Evolutionary conservation across 2,797 vertebrate species (phyloP).

Genomic region (Apodemus agrarius): DNA sequence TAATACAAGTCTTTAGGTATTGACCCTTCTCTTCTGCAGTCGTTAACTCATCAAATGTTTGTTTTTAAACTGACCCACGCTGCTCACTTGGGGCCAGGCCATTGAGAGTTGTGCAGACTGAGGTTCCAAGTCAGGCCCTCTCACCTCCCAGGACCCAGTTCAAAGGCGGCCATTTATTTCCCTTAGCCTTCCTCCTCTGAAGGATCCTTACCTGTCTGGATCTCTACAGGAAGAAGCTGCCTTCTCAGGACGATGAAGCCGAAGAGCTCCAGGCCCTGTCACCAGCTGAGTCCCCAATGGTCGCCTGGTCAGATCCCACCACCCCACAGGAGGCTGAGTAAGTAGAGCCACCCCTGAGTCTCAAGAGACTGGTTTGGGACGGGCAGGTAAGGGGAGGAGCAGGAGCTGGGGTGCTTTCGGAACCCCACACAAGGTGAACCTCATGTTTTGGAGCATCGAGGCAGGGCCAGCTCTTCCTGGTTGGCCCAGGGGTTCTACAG

Average conservation of each 20-base stretch:
- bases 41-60: not conserved
- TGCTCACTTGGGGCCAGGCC: not conserved
- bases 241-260: slow-evolving; percentile 80
- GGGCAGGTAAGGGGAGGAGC: too few species aligned
- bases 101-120: not conserved
- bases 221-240: slow-evolving; percentile 74
- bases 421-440: not conserved
- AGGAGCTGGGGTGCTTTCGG: not conserved
- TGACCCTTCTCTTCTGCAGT: not conserved
- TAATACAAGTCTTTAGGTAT: not conserved
- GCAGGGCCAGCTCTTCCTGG: not conserved
- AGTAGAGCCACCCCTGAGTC: not conserved
- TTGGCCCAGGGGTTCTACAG: not conserved
- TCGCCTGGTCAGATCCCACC: slow-evolving; percentile 84
- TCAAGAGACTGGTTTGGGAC: not conserved
- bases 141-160: not conserved
- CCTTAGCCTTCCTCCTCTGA: not conserved
- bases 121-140: not conserved
- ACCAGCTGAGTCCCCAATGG: slow-evolving; percentile 77
- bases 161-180: not conserved
- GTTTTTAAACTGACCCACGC: not conserved
- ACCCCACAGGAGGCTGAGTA: slow-evolving; percentile 77
- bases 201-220: not conserved
- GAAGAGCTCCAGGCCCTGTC: slow-evolving; percentile 79
- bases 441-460: not conserved